Percentiles rank a stretch among this genome's conserved stretches.
Conservation (phyloP, 2,888 invertebrate species). For the Cephus nigrinus region DNA sequence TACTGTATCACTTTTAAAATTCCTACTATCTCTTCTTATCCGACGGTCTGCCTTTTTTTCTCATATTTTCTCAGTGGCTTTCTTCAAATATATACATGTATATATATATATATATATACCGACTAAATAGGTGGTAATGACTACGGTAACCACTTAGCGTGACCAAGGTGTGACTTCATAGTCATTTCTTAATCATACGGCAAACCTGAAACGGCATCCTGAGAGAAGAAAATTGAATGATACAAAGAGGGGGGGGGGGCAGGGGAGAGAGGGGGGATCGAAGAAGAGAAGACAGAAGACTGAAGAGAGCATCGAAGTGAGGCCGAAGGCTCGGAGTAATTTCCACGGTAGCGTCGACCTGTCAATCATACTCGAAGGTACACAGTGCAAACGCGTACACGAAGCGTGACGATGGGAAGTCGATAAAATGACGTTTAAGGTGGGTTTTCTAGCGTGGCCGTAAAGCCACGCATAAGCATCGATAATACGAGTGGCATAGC, state of each 20-base stretch:
- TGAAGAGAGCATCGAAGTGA: slow-evolving; percentile 10
- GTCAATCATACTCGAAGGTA: not conserved
- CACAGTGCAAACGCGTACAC: not conserved
- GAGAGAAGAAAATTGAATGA: slow-evolving; percentile 6
- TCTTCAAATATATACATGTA: not conserved
- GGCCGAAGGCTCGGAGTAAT: not conserved
- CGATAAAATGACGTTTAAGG: not conserved
- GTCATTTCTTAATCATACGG: slow-evolving; percentile 16
- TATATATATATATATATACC: not conserved
- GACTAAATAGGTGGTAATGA: not conserved
- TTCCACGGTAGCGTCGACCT: not conserved
- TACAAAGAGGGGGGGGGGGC: not conserved
- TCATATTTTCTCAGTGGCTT: not conserved
- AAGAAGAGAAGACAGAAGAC: slow-evolving; percentile 11
- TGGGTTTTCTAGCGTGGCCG: not conserved
- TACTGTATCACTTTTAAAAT: not conserved
- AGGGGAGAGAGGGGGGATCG: not conserved
- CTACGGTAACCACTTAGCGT: slow-evolving; percentile 9
- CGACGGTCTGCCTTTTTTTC: not conserved
- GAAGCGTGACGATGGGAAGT: not conserved
- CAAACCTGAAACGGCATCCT: slow-evolving; percentile 1
- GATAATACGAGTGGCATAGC: not conserved
- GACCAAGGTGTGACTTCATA: slow-evolving; percentile 15
- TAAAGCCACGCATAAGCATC: not conserved
- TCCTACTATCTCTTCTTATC: not conserved